Conservation (phyloP, 2,113 vertebrate genomes). For the Eupsittula cactorum region DNA sequence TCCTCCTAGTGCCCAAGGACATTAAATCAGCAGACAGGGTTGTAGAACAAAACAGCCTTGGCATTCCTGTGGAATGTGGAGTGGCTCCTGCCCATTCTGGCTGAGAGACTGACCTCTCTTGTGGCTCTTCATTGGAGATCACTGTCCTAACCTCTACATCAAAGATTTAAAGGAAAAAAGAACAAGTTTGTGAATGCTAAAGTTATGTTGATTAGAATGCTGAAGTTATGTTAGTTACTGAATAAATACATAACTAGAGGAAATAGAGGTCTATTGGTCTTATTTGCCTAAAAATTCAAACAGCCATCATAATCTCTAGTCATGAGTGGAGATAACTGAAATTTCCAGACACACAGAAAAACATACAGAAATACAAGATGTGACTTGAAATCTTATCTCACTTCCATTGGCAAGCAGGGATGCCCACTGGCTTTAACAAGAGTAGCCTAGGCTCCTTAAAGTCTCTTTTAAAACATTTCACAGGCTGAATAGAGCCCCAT, state of each 20-base stretch:
- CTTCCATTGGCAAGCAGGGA: background rate
- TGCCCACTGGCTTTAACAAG: constrained; percentile 1
- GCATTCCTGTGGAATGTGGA: background rate
- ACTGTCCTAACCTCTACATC: background rate
- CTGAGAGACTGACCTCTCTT: background rate
- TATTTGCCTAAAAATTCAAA: background rate
- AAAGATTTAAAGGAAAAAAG: background rate
- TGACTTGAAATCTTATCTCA: background rate
- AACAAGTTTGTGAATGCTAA: background rate
- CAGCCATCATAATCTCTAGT: background rate
- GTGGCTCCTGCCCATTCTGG: background rate
- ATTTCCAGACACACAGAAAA: background rate
- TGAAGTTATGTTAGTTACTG: background rate
- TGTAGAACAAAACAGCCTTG: background rate
- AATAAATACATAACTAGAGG: background rate
- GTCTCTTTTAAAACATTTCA: background rate
- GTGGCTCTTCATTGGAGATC: background rate
- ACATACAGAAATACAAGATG: background rate
- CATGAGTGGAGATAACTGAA: background rate
- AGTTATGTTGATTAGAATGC: background rate
- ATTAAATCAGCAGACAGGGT: background rate
- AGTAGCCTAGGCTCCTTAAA: background rate
- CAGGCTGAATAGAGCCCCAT: background rate
- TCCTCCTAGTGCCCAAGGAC: background rate
- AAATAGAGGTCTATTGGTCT: background rate